Evolutionary conservation across 64 coral and sea anemone genomes (phyloP).

Genomic region (Catalaphyllia jardinei): DNA sequence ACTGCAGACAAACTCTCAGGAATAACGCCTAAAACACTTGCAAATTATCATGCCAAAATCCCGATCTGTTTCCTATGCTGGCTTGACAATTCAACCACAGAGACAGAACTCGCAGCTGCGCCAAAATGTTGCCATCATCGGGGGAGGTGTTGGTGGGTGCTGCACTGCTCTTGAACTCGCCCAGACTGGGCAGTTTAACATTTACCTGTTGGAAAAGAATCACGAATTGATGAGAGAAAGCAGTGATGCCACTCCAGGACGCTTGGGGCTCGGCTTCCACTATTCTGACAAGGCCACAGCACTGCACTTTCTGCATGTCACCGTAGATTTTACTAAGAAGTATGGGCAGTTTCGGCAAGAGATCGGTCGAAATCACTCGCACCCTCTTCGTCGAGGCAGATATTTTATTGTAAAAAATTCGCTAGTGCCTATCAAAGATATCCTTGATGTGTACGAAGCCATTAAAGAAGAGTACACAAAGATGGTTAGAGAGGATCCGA

Average conservation of each 20-base stretch:
- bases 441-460: slow-evolving; percentile 52
- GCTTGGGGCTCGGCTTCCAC: slow-evolving; percentile 79
- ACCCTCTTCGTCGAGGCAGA: slow-evolving; percentile 61
- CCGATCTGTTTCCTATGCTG: too few relatives aligned
- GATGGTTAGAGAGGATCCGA: slow-evolving; percentile 46
- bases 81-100: too few relatives aligned
- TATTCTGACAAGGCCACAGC: slow-evolving; percentile 66
- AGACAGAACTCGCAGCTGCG: background rate
- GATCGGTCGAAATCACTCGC: background rate
- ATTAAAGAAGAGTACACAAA: slow-evolving; percentile 68
- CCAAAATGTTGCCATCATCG: slow-evolving; percentile 24
- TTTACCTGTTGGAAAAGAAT: slow-evolving; percentile 59
- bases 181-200: slow-evolving; percentile 21
- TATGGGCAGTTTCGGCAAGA: slow-evolving; percentile 62
- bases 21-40: too few relatives aligned
- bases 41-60: too few relatives aligned
- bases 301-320: slow-evolving; percentile 40
- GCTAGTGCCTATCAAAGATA: slow-evolving; percentile 4
- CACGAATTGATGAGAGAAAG: slow-evolving; percentile 49
- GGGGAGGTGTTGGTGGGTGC: slow-evolving; percentile 71
- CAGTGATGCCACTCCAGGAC: slow-evolving; percentile 52
- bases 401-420: slow-evolving; percentile 78
- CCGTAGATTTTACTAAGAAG: slow-evolving; percentile 46
- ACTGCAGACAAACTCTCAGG: too few relatives aligned
- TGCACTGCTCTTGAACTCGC: slow-evolving; percentile 68